Percentiles rank a stretch among this genome's conserved stretches.
phyloP scores from a whole-genome alignment of 2,888 invertebrate species.

The Macrophya annulata region DNA sequence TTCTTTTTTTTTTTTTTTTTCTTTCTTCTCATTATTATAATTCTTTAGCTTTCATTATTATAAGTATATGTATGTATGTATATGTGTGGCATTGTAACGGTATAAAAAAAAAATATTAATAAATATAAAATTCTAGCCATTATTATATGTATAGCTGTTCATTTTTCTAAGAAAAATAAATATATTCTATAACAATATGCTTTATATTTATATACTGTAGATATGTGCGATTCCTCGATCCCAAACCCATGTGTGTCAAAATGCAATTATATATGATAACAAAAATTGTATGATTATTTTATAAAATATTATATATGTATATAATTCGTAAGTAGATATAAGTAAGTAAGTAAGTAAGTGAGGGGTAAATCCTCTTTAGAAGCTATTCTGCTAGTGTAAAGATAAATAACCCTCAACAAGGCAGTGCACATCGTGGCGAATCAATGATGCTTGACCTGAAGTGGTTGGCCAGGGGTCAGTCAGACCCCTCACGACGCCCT shows the following conservation, averaged over 20 bases:
- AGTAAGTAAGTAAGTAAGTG: constrained; percentile 15
- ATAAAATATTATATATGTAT: too few species aligned
- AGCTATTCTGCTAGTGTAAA: constrained; percentile 51
- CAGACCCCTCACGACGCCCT: constrained; percentile 49
- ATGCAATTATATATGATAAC: too few species aligned
- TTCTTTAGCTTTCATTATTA: constrained; percentile 14
- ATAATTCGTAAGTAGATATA: neutral
- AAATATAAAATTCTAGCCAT: constrained; percentile 18
- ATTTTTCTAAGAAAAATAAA: neutral
- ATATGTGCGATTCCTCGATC: neutral
- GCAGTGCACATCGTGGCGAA: constrained; percentile 54
- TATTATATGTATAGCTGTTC: neutral
- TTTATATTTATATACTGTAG: neutral
- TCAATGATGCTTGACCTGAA: constrained; percentile 56
- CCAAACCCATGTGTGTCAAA: too few species aligned
- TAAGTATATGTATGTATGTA: neutral
- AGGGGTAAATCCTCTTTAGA: constrained; percentile 21
- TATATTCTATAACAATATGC: neutral
- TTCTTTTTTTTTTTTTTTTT: neutral
- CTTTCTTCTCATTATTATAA: neutral
- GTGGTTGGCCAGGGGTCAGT: constrained; percentile 54
- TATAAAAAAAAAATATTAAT: neutral
- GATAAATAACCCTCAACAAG: constrained; percentile 54
- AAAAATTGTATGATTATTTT: too few species aligned
- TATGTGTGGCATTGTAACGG: neutral